A percentile compares a stretch with the other conserved stretches of the same genome.
Conservation (phyloP, 2,113 vertebrate species). For the Atherinomorus stipes region DNA sequence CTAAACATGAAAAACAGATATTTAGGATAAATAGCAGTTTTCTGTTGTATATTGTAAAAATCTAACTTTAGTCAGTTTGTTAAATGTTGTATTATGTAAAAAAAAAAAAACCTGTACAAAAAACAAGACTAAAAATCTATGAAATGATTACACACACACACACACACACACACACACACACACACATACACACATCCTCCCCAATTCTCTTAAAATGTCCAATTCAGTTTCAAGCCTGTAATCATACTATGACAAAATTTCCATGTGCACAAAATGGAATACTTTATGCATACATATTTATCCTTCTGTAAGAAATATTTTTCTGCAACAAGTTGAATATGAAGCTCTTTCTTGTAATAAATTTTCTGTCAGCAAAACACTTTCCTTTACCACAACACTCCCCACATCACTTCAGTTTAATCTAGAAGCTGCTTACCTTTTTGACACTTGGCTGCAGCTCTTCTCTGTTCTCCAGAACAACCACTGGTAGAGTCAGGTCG, state of each 20-base stretch:
- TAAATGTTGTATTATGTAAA: too few species aligned
- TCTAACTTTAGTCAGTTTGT: background rate
- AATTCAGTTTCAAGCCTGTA: background rate
- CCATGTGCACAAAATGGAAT: background rate
- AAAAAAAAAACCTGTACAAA: background rate
- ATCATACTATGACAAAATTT: background rate
- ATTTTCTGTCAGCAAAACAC: too few species aligned
- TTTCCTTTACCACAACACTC: background rate
- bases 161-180: too few species aligned
- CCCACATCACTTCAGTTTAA: too few species aligned
- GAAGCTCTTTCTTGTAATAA: background rate
- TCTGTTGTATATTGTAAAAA: background rate
- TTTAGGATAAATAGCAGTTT: background rate
- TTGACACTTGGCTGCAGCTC: background rate
- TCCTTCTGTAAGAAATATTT: background rate
- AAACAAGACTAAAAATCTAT: background rate
- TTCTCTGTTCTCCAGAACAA: conserved; percentile 23
- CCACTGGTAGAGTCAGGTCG: conserved; percentile 21
- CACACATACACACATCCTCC: too few species aligned
- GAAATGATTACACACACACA: background rate
- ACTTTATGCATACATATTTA: background rate
- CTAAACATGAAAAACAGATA: background rate
- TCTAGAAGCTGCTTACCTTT: conserved; percentile 35
- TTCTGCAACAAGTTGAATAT: conserved; percentile 47
- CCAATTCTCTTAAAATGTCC: too few species aligned